Evolutionary conservation across 1,140 invertebrate species (phyloP).

Genomic region (Parapsyche elsis): DNA sequence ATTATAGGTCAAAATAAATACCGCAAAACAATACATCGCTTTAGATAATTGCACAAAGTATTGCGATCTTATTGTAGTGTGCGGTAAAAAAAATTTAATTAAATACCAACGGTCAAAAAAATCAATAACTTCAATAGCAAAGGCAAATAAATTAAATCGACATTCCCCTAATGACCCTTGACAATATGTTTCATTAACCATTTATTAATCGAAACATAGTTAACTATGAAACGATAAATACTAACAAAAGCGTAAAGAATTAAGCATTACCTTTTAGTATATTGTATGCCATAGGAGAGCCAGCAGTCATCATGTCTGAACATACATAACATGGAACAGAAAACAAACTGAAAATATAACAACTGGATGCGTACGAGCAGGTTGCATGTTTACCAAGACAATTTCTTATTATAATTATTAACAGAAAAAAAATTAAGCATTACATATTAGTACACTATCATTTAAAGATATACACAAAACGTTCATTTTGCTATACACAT

Average conservation of each 20-base stretch:
- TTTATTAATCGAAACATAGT: too few species aligned
- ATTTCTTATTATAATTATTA: not conserved
- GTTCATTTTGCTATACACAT: too few species aligned
- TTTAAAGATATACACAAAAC: not conserved
- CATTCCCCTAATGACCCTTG: too few species aligned
- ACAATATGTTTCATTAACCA: too few species aligned
- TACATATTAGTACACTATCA: not conserved
- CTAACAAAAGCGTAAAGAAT: constrained; percentile 49
- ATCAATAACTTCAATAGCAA: too few species aligned
- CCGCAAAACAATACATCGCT: too few species aligned
- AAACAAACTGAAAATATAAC: constrained; percentile 70
- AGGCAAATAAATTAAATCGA: too few species aligned
- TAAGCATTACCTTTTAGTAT: constrained; percentile 78
- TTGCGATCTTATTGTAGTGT: too few species aligned
- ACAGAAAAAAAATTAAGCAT: not conserved
- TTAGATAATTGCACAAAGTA: too few species aligned
- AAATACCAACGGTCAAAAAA: too few species aligned
- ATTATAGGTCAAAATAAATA: too few species aligned
- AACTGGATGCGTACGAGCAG: constrained; percentile 36
- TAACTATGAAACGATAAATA: not conserved
- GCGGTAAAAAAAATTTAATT: too few species aligned
- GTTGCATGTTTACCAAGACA: constrained; percentile 50
- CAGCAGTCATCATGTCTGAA: constrained; percentile 79
- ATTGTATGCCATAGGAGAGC: constrained; percentile 79
- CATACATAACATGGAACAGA: constrained; percentile 71